Percentiles rank a stretch among this genome's conserved stretches.
phyloP scores from a whole-genome alignment of 2,888 invertebrate genomes.

The Cordylochernes scorpioides region DNA sequence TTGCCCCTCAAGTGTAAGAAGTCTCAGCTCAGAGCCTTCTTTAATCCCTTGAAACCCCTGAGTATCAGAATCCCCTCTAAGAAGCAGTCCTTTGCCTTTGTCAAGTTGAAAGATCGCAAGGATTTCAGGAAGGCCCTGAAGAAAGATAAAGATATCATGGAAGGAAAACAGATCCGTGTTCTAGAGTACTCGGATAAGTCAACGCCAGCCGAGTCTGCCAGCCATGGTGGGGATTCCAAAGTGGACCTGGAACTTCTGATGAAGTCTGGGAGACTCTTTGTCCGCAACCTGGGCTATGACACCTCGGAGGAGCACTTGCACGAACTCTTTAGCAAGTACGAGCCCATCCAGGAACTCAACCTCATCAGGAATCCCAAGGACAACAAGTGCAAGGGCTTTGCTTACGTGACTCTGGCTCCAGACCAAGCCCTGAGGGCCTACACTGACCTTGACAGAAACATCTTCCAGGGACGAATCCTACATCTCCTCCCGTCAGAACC shows the following conservation, averaged over 20 bases:
- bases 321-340: slow-evolving; percentile 51
- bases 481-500: slow-evolving; percentile 64
- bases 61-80: slow-evolving; percentile 42
- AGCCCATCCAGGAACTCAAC: slow-evolving; percentile 54
- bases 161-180: slow-evolving; percentile 4
- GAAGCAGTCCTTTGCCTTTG: slow-evolving; percentile 57
- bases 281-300: slow-evolving; percentile 64
- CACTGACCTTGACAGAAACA: slow-evolving; percentile 54
- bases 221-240: too few relatives aligned
- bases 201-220: too few relatives aligned
- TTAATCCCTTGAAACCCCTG: slow-evolving; percentile 43
- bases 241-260: too few relatives aligned
- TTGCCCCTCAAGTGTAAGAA: slow-evolving; percentile 21
- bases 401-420: slow-evolving; percentile 65
- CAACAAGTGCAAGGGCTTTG: slow-evolving; percentile 69
- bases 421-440: slow-evolving; percentile 78
- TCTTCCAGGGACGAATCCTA: slow-evolving; percentile 33
- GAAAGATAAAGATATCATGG: slow-evolving; percentile 59
- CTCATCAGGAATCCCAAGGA: slow-evolving; percentile 58
- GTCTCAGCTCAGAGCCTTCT: slow-evolving; percentile 54
- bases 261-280: slow-evolving; percentile 67
- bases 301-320: slow-evolving; percentile 59
- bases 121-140: slow-evolving; percentile 47
- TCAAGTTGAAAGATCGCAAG: slow-evolving; percentile 55
- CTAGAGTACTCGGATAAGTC: background rate